Conservation (phyloP, 2,113 vertebrate genomes). For the Cinclus cinclus region DNA sequence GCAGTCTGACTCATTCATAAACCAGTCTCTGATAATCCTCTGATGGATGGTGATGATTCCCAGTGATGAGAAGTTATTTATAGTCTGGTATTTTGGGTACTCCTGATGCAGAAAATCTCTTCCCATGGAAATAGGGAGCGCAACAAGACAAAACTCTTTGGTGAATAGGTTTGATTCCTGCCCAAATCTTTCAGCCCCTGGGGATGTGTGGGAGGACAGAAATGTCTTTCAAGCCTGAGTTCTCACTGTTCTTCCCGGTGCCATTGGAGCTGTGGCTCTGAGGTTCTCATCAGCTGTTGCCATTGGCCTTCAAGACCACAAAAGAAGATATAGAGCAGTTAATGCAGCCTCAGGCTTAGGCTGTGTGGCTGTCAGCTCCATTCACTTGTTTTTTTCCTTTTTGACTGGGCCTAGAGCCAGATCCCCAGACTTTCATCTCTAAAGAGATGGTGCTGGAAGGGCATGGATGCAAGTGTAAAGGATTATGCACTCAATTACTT, state of each 20-base stretch:
- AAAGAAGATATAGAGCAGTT: background rate
- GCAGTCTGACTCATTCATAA: constrained; percentile 19
- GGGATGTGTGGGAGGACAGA: background rate
- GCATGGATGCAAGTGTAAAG: background rate
- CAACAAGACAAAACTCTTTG: background rate
- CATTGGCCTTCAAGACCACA: background rate
- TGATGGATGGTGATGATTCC: background rate
- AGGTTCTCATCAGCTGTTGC: background rate
- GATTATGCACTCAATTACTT: background rate
- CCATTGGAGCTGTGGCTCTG: background rate
- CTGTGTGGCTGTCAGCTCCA: background rate
- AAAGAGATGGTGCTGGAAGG: background rate
- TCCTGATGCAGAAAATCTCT: background rate
- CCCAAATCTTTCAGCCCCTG: background rate
- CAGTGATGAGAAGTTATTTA: background rate
- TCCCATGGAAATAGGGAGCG: background rate
- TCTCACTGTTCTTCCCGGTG: background rate
- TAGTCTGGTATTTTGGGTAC: background rate
- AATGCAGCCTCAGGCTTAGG: background rate
- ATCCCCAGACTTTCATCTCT: background rate
- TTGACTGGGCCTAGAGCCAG: constrained; percentile 1
- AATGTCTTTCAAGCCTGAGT: background rate
- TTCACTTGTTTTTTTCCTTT: background rate
- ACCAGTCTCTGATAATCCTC: background rate
- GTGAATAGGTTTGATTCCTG: background rate